phyloP scores from a whole-genome alignment of 2,888 invertebrate genomes.

The Andrena hattorfiana region DNA sequence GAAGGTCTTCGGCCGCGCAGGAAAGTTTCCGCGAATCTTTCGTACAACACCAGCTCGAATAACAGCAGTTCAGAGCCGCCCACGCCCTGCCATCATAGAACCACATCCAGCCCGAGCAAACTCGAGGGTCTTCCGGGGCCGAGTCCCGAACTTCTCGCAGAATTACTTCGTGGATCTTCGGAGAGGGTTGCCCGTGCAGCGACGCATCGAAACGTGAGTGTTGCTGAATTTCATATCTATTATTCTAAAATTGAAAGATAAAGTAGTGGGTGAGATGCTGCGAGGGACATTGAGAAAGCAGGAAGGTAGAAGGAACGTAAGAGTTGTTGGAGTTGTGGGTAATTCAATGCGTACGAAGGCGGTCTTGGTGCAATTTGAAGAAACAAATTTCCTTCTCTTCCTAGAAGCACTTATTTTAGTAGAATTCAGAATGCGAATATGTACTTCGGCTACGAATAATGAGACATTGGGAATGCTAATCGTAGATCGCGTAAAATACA shows the following conservation, averaged over 20 bases:
- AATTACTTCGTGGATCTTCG: constrained; percentile 92
- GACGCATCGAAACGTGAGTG: constrained; percentile 81
- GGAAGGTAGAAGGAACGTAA: neutral
- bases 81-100: constrained; percentile 90
- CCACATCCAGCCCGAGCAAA: constrained; percentile 93
- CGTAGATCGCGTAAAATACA: neutral
- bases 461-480: constrained; percentile 5
- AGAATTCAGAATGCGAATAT: neutral
- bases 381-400: constrained; percentile 3
- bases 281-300: neutral
- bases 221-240: constrained; percentile 24
- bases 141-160: constrained; percentile 90
- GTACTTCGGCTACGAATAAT: neutral
- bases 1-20: constrained; percentile 85
- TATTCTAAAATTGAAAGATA: neutral
- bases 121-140: constrained; percentile 88
- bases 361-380: neutral
- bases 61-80: constrained; percentile 84
- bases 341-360: no score
- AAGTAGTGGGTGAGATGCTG: neutral
- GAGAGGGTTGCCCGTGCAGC: constrained; percentile 88
- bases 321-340: neutral
- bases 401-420: neutral
- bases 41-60: constrained; percentile 79
- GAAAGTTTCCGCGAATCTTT: constrained; percentile 88